Conservation (phyloP, 2,888 invertebrate species). For the Tillus elongatus region DNA sequence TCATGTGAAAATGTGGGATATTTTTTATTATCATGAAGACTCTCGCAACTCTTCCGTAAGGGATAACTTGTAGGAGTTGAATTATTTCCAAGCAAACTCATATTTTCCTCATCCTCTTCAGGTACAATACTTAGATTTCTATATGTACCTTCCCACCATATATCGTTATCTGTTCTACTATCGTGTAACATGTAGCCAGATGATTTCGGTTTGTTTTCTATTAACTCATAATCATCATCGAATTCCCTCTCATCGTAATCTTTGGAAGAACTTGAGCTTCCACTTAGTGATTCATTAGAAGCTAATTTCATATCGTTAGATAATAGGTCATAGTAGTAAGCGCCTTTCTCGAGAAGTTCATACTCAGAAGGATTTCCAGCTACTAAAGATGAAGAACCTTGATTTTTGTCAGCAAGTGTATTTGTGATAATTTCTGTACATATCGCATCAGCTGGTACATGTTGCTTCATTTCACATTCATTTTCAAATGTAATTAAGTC, state of each 20-base stretch:
- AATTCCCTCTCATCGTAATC: conserved; percentile 26
- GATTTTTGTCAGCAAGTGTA: too few relatives aligned
- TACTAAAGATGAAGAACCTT: not conserved
- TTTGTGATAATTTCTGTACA: too few relatives aligned
- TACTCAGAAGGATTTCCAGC: not conserved
- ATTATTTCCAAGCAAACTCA: not conserved
- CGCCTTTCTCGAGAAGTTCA: not conserved
- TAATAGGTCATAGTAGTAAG: conserved; percentile 20
- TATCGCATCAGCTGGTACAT: too few relatives aligned
- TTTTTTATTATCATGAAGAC: not conserved
- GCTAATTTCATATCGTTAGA: conserved; percentile 25
- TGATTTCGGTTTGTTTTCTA: conserved; percentile 23
- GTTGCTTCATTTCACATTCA: too few relatives aligned
- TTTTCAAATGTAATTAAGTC: too few relatives aligned
- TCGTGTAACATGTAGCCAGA: conserved; percentile 22
- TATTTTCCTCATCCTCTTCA: conserved; percentile 40
- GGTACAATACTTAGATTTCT: conserved; percentile 41
- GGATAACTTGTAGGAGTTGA: too few relatives aligned
- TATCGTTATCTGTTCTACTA: conserved; percentile 26
- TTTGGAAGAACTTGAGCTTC: conserved; percentile 18
- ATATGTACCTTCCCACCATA: conserved; percentile 41
- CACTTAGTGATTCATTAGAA: conserved; percentile 33
- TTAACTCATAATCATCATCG: conserved; percentile 34
- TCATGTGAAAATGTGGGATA: not conserved
- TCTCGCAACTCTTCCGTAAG: too few relatives aligned